phyloP scores from a whole-genome alignment of 2,797 vertebrate species.

The Gastrophryne carolinensis region DNA sequence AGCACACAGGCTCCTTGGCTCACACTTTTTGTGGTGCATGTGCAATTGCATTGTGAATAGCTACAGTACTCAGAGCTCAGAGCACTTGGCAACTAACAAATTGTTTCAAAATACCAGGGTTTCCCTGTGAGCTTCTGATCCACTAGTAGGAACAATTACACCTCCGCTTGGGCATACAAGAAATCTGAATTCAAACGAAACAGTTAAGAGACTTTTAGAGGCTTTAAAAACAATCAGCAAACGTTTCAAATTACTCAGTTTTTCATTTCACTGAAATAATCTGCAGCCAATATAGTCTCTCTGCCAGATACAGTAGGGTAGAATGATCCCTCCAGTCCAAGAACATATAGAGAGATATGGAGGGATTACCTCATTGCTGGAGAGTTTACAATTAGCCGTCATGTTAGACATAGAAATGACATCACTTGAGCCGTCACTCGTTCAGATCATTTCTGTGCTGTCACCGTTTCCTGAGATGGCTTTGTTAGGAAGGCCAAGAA shows the following conservation, averaged over 20 bases:
- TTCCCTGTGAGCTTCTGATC: no score
- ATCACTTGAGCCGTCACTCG: background rate
- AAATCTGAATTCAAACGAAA: no score
- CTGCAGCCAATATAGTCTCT: background rate
- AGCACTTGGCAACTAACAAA: no score
- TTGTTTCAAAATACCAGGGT: no score
- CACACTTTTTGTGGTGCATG: no score
- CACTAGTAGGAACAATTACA: no score
- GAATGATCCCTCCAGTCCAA: background rate
- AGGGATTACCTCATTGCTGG: conserved; percentile 6
- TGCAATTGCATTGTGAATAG: no score
- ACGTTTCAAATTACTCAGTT: background rate
- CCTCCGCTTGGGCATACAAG: no score
- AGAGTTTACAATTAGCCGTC: background rate
- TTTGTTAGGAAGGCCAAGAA: background rate
- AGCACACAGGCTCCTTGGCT: no score
- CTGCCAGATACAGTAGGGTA: background rate
- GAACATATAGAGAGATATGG: background rate
- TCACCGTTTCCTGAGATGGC: background rate
- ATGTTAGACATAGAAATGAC: background rate
- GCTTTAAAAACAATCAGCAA: background rate
- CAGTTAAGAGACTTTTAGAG: no score
- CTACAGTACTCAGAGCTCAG: no score
- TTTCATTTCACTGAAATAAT: background rate
- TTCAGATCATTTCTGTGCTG: background rate